Conservation (phyloP, 2,797 vertebrate species). For the Eulemur mongoz region DNA sequence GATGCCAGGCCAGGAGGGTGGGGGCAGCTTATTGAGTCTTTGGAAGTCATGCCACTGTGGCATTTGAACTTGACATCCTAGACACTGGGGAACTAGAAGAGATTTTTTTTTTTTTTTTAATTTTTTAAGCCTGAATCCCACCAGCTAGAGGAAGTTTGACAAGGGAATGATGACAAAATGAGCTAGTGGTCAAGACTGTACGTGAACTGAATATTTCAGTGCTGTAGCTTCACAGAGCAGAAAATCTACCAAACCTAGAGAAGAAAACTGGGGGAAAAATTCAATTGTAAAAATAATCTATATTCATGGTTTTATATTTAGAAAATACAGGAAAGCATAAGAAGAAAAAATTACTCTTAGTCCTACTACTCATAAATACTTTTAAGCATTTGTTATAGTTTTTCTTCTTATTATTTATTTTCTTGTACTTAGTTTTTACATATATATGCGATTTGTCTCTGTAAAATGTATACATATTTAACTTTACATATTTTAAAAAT, state of each 20-base stretch:
- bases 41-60: background rate
- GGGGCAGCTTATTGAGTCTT: background rate
- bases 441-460: background rate
- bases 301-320: constrained; percentile 23
- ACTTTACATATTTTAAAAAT: constrained; percentile 14
- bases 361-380: background rate
- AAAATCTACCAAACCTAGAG: background rate
- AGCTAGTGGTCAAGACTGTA: background rate
- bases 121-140: no score
- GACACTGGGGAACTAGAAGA: background rate
- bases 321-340: constrained; percentile 27
- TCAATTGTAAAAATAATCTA: background rate
- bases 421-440: constrained; percentile 9
- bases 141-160: background rate
- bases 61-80: background rate
- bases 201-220: constrained; percentile 13
- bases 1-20: background rate
- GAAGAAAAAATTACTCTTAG: background rate
- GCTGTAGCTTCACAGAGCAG: background rate
- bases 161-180: background rate
- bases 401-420: constrained; percentile 11
- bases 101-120: background rate
- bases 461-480: background rate
- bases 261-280: background rate
- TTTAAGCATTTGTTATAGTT: constrained; percentile 34